Conservation (phyloP, 1,140 invertebrate genomes). For the Drosophila micromelanica region DNA sequence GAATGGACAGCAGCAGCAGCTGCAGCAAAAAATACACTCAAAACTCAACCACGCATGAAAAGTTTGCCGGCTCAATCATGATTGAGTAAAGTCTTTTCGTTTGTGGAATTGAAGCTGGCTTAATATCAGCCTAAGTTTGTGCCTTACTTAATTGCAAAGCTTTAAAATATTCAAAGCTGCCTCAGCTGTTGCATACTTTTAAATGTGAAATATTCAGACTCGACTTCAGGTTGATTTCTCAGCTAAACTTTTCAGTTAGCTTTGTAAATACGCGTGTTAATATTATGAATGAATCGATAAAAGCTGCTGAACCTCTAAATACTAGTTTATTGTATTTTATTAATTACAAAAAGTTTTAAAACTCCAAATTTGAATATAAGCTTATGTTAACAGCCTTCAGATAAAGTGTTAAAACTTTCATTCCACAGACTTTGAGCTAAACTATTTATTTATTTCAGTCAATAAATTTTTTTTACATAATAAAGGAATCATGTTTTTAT, state of each 20-base stretch:
- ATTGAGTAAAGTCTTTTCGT: neutral
- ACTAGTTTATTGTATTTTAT: neutral
- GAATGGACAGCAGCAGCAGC: constrained; percentile 33
- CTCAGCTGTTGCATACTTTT: constrained; percentile 19
- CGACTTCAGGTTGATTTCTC: neutral
- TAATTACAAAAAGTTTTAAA: too few species aligned
- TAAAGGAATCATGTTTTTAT: too few species aligned
- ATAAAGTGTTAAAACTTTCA: too few species aligned
- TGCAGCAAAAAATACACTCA: constrained; percentile 9
- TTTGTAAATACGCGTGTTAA: neutral
- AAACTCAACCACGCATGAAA: constrained; percentile 66
- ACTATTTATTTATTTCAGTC: too few species aligned
- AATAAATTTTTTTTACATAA: too few species aligned
- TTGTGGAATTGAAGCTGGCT: neutral
- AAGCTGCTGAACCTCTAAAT: neutral
- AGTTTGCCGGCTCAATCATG: constrained; percentile 26
- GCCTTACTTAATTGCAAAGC: neutral
- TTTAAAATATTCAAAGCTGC: neutral
- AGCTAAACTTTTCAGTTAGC: neutral
- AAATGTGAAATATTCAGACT: neutral
- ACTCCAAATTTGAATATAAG: too few species aligned
- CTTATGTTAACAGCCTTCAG: too few species aligned
- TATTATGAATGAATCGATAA: constrained; percentile 6
- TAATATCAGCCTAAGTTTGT: constrained; percentile 8
- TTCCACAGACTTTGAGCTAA: too few species aligned